A percentile compares a stretch with the other conserved stretches of the same genome.
Conservation (phyloP, 2,888 invertebrate species). For the Synanthedon formicaeformis region DNA sequence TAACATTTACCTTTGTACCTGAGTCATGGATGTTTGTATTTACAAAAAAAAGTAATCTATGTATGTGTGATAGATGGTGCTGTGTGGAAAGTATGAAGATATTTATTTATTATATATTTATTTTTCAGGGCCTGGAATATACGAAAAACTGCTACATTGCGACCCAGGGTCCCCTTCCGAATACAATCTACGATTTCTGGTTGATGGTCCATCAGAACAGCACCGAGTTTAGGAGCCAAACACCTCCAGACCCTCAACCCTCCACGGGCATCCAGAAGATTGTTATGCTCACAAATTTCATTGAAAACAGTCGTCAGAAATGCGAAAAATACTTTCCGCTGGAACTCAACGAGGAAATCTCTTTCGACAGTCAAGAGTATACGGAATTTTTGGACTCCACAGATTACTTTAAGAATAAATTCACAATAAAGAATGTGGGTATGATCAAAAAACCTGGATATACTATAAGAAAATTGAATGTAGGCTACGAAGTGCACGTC, state of each 20-base stretch:
- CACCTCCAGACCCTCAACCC: conserved; percentile 5
- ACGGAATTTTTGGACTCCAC: conserved; percentile 15
- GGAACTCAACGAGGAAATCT: conserved; percentile 57
- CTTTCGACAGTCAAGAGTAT: conserved; percentile 21
- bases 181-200: conserved; percentile 94
- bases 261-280: conserved; percentile 67
- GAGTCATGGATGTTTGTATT: too few relatives aligned
- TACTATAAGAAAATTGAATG: conserved; percentile 64
- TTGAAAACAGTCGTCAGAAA: conserved; percentile 86
- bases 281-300: conserved; percentile 92
- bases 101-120: too few relatives aligned
- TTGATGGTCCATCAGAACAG: conserved; percentile 79
- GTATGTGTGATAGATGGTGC: too few relatives aligned
- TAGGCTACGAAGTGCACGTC: conserved; percentile 20
- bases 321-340: conserved; percentile 91
- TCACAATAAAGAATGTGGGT: conserved; percentile 64
- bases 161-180: conserved; percentile 91
- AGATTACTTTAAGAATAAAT: conserved; percentile 32
- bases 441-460: conserved; percentile 69
- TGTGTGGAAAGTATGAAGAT: too few relatives aligned
- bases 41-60: too few relatives aligned
- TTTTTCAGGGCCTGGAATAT: conserved; percentile 89
- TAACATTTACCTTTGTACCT: too few relatives aligned
- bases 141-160: conserved; percentile 89
- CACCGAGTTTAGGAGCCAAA: conserved; percentile 24